Evolutionary conservation across 2,797 vertebrate species (phyloP).

Genomic region (Propithecus deckenii): DNA sequence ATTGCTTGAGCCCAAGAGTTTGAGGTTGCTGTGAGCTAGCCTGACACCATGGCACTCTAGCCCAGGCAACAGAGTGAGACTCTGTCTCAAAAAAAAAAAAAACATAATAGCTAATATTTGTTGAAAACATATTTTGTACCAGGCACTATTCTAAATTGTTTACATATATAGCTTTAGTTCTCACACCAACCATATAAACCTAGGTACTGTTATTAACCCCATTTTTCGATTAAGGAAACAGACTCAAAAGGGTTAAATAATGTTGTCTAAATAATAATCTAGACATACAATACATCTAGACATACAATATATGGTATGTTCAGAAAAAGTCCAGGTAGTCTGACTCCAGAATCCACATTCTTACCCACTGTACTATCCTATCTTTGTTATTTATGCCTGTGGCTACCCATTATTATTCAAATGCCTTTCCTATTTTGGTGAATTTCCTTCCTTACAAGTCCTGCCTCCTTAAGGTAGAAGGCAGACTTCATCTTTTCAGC

Average conservation of each 20-base stretch:
- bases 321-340: neutral
- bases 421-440: neutral
- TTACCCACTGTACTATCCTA: neutral
- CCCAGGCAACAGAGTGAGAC: too few relatives aligned
- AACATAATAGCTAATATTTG: neutral
- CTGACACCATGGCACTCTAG: too few relatives aligned
- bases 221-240: slow-evolving; percentile 31
- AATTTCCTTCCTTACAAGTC: neutral
- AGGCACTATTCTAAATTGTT: neutral
- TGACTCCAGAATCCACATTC: neutral
- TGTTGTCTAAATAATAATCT: too few relatives aligned
- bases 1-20: too few relatives aligned
- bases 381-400: neutral
- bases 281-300: too few relatives aligned
- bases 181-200: too few relatives aligned
- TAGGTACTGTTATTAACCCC: neutral
- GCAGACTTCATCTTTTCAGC: neutral
- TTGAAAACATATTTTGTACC: neutral
- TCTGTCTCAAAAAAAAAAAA: neutral
- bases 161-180: neutral
- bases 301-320: neutral
- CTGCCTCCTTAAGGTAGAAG: neutral
- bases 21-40: too few relatives aligned
- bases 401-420: neutral
- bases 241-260: neutral